Conservation (phyloP, 2,888 invertebrate species). For the Hirtodrosophila trivittata region DNA sequence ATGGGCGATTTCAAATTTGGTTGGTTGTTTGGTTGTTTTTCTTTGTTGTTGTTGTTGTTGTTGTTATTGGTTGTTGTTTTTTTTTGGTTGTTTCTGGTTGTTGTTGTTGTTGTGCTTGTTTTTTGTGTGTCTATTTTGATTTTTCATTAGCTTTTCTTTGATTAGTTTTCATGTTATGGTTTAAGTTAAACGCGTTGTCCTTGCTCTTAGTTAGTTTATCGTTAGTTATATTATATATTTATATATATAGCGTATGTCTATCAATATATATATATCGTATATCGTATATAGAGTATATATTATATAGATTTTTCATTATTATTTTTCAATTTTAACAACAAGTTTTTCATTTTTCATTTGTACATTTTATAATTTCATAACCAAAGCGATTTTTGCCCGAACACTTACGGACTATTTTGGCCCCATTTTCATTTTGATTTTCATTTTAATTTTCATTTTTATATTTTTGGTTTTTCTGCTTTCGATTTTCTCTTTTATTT, state of each 20-base stretch:
- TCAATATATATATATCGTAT: constrained; percentile 6
- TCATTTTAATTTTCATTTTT: constrained; percentile 26
- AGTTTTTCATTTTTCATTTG: constrained; percentile 49
- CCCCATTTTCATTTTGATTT: constrained; percentile 75
- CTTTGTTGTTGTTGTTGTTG: constrained; percentile 27
- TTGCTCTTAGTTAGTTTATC: neutral
- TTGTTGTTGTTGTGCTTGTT: constrained; percentile 39
- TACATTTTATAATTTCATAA: constrained; percentile 76
- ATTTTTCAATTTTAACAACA: constrained; percentile 39
- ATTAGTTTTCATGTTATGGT: too few relatives aligned
- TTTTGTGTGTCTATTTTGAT: too few relatives aligned
- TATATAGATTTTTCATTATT: constrained; percentile 20
- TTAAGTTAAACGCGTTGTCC: constrained; percentile 37
- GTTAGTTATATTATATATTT: too few relatives aligned
- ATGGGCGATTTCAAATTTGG: constrained; percentile 84
- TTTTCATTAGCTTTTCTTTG: too few relatives aligned
- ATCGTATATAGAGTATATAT: constrained; percentile 19
- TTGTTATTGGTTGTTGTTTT: constrained; percentile 29
- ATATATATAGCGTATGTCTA: constrained; percentile 5
- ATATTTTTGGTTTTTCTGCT: constrained; percentile 33
- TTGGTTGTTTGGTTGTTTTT: constrained; percentile 60
- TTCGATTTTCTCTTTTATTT: too few relatives aligned
- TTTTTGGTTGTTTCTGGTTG: constrained; percentile 38
- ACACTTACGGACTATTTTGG: constrained; percentile 84
- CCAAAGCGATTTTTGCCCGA: constrained; percentile 84